A percentile compares a stretch with the other conserved stretches of the same genome.
phyloP scores from a whole-genome alignment of 2,797 vertebrate species.

The Pantherophis alleghaniensis region DNA sequence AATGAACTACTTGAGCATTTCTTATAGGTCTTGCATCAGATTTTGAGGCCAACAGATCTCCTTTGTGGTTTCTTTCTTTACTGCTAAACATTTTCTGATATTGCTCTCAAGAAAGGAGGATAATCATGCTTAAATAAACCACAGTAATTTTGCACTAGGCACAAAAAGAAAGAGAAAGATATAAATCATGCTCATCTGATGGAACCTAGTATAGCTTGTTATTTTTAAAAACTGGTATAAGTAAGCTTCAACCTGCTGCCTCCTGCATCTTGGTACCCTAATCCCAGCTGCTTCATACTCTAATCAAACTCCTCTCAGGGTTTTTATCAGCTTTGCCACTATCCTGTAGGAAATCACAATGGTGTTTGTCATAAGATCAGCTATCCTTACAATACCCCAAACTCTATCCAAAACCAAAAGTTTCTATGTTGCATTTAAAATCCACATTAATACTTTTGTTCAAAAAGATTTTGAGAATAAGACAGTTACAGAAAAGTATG shows the following conservation, averaged over 20 bases:
- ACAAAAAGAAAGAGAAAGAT: not conserved
- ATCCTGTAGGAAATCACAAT: not conserved
- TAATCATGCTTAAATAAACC: not conserved
- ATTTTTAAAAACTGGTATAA: not conserved
- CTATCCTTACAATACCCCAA: not conserved
- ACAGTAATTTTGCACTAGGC: not conserved
- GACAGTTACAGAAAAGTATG: not conserved
- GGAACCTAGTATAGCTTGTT: not conserved
- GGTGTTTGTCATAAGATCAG: not conserved
- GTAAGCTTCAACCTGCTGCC: not conserved
- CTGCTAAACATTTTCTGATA: not conserved
- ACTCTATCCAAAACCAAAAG: not conserved
- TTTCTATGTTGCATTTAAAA: not conserved
- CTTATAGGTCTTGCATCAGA: not conserved
- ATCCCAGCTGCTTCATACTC: not conserved
- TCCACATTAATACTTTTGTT: not conserved
- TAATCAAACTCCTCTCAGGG: not conserved
- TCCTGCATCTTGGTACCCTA: not conserved
- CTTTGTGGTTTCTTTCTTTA: not conserved
- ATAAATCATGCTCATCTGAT: not conserved
- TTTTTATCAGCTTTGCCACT: slow-evolving; percentile 5
- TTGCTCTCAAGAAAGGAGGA: not conserved
- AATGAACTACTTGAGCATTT: not conserved
- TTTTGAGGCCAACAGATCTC: not conserved
- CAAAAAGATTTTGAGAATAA: not conserved